Evolutionary conservation across 2,113 vertebrate species (phyloP).

Genomic region (Desmodus rotundus): DNA sequence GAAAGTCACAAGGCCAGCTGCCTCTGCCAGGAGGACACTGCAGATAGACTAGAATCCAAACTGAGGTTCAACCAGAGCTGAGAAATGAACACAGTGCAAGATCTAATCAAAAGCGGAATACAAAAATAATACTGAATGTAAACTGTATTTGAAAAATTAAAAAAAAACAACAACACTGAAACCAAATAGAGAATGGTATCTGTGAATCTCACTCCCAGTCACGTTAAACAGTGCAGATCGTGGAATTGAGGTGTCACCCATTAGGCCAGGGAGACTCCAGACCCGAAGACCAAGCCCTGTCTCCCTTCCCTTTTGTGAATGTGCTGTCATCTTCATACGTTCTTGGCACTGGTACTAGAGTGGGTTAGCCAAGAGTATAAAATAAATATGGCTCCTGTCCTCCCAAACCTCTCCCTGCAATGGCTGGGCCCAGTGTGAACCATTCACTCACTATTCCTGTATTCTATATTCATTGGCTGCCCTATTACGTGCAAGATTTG

Average conservation of each 20-base stretch:
- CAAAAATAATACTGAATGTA: not conserved
- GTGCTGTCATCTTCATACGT: not conserved
- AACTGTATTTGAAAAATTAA: not conserved
- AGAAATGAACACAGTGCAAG: not conserved
- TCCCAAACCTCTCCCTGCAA: not conserved
- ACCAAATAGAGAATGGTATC: not conserved
- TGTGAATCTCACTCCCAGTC: not conserved
- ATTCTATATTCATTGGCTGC: not conserved
- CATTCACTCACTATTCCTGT: not conserved
- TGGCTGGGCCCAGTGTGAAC: not conserved
- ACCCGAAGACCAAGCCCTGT: not conserved
- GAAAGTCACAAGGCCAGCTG: conserved; percentile 33
- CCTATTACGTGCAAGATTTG: not conserved
- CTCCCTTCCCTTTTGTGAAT: not conserved
- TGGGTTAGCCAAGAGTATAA: not conserved
- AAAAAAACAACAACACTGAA: not conserved
- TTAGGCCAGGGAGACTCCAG: not conserved
- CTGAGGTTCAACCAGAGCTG: not conserved
- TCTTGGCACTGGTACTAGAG: not conserved
- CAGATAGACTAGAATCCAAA: conserved; percentile 14
- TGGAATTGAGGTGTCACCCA: not conserved
- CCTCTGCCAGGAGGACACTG: conserved; percentile 32
- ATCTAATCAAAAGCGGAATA: not conserved
- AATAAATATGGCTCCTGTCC: not conserved
- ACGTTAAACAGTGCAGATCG: not conserved